A percentile compares a stretch with the other conserved stretches of the same genome.
Evolutionary conservation across 64 coral and sea anemone genomes (phyloP).

Genomic region (Pocillopora damicornis): DNA sequence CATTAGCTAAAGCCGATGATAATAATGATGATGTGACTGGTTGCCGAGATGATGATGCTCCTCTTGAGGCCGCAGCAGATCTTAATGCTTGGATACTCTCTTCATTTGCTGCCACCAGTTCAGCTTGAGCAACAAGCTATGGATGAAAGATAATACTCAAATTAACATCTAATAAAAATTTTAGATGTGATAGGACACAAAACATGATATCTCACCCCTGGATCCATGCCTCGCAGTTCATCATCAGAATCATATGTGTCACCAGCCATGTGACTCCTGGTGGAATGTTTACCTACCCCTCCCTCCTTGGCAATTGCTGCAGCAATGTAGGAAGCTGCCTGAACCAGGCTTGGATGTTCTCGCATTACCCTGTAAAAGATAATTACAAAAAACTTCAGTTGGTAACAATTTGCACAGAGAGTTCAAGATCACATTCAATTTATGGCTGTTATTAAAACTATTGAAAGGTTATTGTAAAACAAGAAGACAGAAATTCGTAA

Average conservation of each 20-base stretch:
- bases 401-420: background rate
- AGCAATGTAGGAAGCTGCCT: slow-evolving; percentile 89
- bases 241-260: slow-evolving; percentile 73
- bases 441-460: background rate
- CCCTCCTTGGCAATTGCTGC: slow-evolving; percentile 77
- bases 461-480: no score
- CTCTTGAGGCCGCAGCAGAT: slow-evolving; percentile 4
- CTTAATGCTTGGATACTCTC: slow-evolving; percentile 74
- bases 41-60: background rate
- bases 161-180: background rate
- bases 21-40: slow-evolving; percentile 75
- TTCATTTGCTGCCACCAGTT: slow-evolving; percentile 81
- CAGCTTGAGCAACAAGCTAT: slow-evolving; percentile 78
- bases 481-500: no score
- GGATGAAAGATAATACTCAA: background rate
- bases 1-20: slow-evolving; percentile 75
- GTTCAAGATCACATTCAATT: background rate
- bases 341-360: slow-evolving; percentile 79
- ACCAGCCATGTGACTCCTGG: slow-evolving; percentile 9
- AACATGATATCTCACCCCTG: slow-evolving; percentile 57
- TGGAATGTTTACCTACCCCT: background rate
- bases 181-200: background rate
- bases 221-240: slow-evolving; percentile 72
- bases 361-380: slow-evolving; percentile 57
- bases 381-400: background rate